Evolutionary conservation across 2,797 vertebrate genomes (phyloP), one percentile per base, ranked within the genome.

Genomic region (Nasua narica): DNA sequence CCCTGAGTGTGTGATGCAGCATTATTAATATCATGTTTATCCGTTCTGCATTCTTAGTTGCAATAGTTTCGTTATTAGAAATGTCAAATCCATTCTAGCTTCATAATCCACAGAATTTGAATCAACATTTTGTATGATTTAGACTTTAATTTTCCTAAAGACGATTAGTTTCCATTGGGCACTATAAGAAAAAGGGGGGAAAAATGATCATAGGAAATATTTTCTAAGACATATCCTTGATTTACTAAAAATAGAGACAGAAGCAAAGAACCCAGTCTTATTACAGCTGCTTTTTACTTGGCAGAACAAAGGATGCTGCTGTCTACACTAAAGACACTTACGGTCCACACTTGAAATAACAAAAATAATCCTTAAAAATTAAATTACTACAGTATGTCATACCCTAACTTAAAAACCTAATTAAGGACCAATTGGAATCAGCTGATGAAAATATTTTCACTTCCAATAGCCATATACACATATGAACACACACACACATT

Each of bases 131-230:
- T 88, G 3, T 88, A 96, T 97, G 87, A 92, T 76, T 74, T 78
- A 15, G 48, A 94, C 62, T 91, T 98, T 78, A n/a, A 94, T 96
- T 86, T 43, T 85, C 25, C 46, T 94, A 56, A 95, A 97, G 37
- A 48, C 85, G 40, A 40, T 91, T 72, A 15, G 37, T 14, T 74
- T 95, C 81, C 86, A 86, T 16, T 94, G 50, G 50, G 43, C 25
- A 48, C 74, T 94, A 72, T 81, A 65, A 86, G 65, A 3, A 21
- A 7, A 32, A 19, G 50, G 7, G 18, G 35, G 32, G 4, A 83
- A 69, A 83, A 83, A 37, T 81, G 54, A 23, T 62, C 27, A 62
- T 48, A 82, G 16, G 81, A 87, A 87, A 77, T 52, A n/a, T 67
- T 96, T 93, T 92, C 29, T 81, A 94, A 95, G 90, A 90, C 52